These are phyloP conservation scores for Bombus balteatus DNA, from an alignment of 1,140 invertebrate genomes.

Conservation along the genomic window DNA sequence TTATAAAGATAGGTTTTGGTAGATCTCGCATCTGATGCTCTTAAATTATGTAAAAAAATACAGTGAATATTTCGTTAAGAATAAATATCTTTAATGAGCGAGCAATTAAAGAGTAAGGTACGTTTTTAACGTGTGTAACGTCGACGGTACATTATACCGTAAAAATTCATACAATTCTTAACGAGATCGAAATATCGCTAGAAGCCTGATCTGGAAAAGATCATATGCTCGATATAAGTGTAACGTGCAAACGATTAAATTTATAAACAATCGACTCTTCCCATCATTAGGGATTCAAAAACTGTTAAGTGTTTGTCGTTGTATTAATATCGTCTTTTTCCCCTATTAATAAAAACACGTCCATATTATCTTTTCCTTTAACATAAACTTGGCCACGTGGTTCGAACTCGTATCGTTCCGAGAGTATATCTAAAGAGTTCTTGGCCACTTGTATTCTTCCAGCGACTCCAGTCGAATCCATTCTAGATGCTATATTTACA, in stretches of 20 bases:
- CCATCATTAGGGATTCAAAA: constrained; percentile 24
- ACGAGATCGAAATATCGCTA: constrained; percentile 47
- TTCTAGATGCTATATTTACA: constrained; percentile 97
- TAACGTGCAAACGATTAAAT: constrained; percentile 27
- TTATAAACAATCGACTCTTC: not conserved
- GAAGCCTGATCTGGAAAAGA: constrained; percentile 23
- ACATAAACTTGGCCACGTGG: constrained; percentile 94
- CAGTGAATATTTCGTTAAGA: constrained; percentile 60
- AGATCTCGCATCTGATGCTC: constrained; percentile 27
- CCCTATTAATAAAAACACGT: constrained; percentile 89
- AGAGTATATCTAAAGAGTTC: constrained; percentile 87
- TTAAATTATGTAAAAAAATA: constrained; percentile 67
- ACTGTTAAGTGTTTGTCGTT: constrained; percentile 31
- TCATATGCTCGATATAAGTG: constrained; percentile 45
- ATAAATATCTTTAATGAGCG: constrained; percentile 67
- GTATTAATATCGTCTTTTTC: constrained; percentile 74
- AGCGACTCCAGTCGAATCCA: constrained; percentile 95
- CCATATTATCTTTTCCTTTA: constrained; percentile 98
- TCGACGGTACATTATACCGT: constrained; percentile 1
- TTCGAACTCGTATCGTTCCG: constrained; percentile 89
- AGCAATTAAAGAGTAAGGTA: constrained; percentile 66
- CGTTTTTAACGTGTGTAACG: constrained; percentile 28
- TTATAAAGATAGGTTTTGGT: constrained; percentile 57
- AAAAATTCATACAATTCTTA: constrained; percentile 37
- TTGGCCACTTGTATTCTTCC: constrained; percentile 94